Base-by-base conservation (phyloP, 2,888 invertebrate genomes). In the Physocephala rufipes region DNA sequence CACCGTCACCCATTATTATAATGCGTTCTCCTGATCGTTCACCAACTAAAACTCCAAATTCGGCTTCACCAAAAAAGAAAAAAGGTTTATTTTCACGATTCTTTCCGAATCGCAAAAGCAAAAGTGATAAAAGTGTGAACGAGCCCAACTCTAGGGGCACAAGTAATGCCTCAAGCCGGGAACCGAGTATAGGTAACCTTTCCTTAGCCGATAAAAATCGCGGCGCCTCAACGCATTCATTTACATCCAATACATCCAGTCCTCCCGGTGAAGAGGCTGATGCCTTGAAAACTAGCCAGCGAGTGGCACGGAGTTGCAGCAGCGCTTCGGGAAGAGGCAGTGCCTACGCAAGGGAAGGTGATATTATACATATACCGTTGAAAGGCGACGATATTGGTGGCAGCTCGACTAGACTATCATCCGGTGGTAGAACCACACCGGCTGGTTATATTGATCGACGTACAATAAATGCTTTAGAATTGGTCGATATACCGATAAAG, bases 281-380 rank as follows among this genome's bases (percentile, higher is more conserved):
- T n/a, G n/a, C n/a, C n/a, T n/a, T n/a, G n/a, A 73, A 58, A 59
- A 45, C 53, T 5, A 79, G 82, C 15, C 88, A 88, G 70, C 87
- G 88, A 0, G 89, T 90, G 5, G 89, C 88, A 0, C 87, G 90
- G 0, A 90, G 90, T 69, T 89, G 89, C 0, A 90, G 90, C 77
- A 89, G 89, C 80, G 88, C 89, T 0, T 90, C 90, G 0, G 90
- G 90, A 0, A 87, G 88, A 72, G 85, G 90, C 0, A 90, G 90
- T 0, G 76, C 78, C 1, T 78, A 78, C 1, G 84, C 89, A 2
- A 78, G 89, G 19, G 89, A 89, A 47, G 89, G 89, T 59, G 90
- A 90, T 76, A 87, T 91, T 51, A 89, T 92, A 26, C 90, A 91
- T 74, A 91, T 92, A 58, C 91, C 91, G 0, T 82, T 91, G 1